A percentile compares a stretch with the other conserved stretches of the same genome.
phyloP scores from a whole-genome alignment of 2,888 invertebrate genomes.

The Hartigia nigra region DNA sequence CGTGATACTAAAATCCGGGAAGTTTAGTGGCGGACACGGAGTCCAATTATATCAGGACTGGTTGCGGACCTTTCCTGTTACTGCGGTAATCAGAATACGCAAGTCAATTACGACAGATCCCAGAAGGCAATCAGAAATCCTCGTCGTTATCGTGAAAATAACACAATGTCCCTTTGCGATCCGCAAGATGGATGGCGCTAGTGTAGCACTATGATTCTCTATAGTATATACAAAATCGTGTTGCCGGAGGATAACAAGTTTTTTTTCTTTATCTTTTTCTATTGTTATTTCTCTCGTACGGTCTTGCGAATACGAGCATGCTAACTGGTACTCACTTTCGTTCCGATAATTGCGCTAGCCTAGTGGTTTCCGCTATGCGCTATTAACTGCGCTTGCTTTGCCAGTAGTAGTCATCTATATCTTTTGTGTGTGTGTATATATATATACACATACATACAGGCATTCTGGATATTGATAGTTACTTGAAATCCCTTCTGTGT shows the following conservation, averaged over 20 bases:
- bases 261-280: neutral
- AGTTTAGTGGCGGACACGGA: neutral
- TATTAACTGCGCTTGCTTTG: neutral
- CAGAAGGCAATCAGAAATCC: neutral
- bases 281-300: neutral
- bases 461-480: neutral
- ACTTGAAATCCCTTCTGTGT: neutral
- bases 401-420: neutral
- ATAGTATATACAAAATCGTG: neutral
- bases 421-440: neutral
- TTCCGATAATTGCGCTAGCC: neutral
- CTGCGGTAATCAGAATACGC: neutral
- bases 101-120: neutral
- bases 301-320: neutral
- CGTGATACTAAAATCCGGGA: neutral
- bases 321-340: neutral
- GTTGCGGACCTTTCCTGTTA: neutral
- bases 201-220: neutral
- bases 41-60: neutral
- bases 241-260: neutral
- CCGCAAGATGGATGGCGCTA: neutral
- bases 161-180: neutral
- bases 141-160: neutral
- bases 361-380: neutral
- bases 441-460: neutral